Evolutionary conservation across 92 coral and sea anemone species (phyloP).

Genomic region (Metridium senile): DNA sequence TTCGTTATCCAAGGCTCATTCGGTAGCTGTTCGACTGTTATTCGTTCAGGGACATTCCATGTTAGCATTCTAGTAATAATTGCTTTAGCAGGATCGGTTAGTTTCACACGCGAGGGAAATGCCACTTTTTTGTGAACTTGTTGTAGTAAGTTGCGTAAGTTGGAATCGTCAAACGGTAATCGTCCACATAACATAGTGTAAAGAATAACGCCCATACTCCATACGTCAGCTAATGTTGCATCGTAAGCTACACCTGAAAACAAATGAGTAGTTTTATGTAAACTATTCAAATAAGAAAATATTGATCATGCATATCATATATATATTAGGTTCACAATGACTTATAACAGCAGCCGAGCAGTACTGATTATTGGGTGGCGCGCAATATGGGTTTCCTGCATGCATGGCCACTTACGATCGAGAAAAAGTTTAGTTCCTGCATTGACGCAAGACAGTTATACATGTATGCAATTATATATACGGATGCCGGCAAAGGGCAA

Average conservation of each 20-base stretch:
- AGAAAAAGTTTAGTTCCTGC: no score
- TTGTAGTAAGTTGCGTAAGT: slow-evolving; percentile 85
- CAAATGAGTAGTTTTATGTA: background rate
- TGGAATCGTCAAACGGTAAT: slow-evolving; percentile 94
- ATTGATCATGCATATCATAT: no score
- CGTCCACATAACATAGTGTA: slow-evolving; percentile 97
- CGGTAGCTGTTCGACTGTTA: slow-evolving; percentile 64
- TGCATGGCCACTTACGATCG: no score
- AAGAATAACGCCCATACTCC: slow-evolving; percentile 99
- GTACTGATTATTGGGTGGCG: no score
- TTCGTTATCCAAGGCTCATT: slow-evolving; percentile 73
- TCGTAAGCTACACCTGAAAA: slow-evolving; percentile 93
- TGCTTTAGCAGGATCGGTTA: slow-evolving; percentile 74
- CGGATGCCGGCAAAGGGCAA: no score
- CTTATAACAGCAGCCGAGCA: no score
- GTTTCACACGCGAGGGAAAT: slow-evolving; percentile 78
- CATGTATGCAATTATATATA: no score
- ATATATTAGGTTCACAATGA: no score
- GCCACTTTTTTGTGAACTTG: slow-evolving; percentile 93
- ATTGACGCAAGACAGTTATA: no score
- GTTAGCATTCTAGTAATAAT: slow-evolving; percentile 87
- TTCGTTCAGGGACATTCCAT: slow-evolving; percentile 91
- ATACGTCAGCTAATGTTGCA: slow-evolving; percentile 93
- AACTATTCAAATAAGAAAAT: no score
- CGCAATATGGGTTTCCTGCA: no score